Evolutionary conservation across 2,113 vertebrate genomes (phyloP).

Genomic region (Cynocephalus volans): DNA sequence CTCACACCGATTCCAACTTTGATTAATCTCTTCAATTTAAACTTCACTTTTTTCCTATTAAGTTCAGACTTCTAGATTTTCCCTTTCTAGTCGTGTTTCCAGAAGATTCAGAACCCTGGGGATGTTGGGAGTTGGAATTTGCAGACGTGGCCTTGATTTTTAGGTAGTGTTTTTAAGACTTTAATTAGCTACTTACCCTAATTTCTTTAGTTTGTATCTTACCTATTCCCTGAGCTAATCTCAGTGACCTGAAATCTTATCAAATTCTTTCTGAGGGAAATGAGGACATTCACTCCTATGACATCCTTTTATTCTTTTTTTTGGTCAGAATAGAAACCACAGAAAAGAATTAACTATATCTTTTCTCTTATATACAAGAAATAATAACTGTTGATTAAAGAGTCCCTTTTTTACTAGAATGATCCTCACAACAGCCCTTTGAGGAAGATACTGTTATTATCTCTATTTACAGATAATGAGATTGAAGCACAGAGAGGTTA

Average conservation of each 20-base stretch:
- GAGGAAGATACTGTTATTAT: background rate
- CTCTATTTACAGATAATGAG: background rate
- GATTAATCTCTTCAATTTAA: background rate
- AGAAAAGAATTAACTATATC: background rate
- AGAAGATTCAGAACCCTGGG: conserved; percentile 2
- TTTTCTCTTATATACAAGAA: background rate
- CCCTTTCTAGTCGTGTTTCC: background rate
- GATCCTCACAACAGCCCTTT: background rate
- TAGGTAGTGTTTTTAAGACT: conserved; percentile 1
- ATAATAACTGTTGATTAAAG: background rate
- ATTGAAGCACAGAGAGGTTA: conserved; percentile 3
- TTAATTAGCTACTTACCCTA: conserved; percentile 76
- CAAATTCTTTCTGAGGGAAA: conserved; percentile 20
- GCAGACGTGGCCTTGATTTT: background rate
- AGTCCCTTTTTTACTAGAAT: background rate
- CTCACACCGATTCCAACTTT: background rate
- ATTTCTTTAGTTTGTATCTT: conserved; percentile 72
- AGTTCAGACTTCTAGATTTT: background rate
- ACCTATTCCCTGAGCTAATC: background rate
- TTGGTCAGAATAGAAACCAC: background rate
- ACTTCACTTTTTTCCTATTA: background rate
- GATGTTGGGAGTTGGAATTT: background rate
- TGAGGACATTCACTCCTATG: background rate
- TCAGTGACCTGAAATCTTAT: conserved; percentile 70
- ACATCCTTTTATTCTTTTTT: background rate